These are phyloP conservation scores for Oreotrochilus melanogaster DNA, from an alignment of 2,113 vertebrate genomes.

Conservation along the genomic window DNA sequence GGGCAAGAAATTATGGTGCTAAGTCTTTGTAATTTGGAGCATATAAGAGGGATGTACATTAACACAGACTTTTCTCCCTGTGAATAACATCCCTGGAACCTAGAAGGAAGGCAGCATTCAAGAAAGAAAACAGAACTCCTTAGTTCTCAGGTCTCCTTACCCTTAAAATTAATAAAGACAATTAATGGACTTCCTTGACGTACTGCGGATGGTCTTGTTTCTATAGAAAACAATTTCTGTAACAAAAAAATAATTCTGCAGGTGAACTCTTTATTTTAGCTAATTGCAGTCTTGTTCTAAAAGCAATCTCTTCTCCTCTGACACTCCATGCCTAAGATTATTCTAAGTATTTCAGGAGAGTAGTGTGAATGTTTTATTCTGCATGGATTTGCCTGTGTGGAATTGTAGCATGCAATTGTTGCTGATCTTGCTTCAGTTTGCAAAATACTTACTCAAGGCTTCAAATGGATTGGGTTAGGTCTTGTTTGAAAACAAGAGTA, in stretches of 20 bases:
- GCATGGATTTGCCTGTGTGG: neutral
- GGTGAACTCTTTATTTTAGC: neutral
- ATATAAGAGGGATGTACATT: neutral
- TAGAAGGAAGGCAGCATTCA: neutral
- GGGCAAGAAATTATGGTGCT: rapidly evolving
- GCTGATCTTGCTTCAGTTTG: neutral
- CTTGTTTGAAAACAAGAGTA: neutral
- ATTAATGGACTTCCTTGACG: neutral
- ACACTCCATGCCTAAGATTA: neutral
- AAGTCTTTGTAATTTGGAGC: neutral
- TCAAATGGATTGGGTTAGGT: neutral
- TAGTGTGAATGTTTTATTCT: neutral
- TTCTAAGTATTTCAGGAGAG: neutral
- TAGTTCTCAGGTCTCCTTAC: neutral
- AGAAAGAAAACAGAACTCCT: neutral
- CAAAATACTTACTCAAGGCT: neutral
- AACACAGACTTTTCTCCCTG: neutral
- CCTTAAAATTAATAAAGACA: neutral
- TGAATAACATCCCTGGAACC: neutral
- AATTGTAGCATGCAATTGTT: neutral
- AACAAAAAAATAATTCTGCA: neutral
- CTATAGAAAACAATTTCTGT: neutral
- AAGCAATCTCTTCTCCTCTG: neutral
- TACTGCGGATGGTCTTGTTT: neutral
- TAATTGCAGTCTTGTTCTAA: neutral